These are phyloP conservation scores for Platyura marginata DNA, from an alignment of 1,140 invertebrate genomes.

Conservation along the genomic window DNA sequence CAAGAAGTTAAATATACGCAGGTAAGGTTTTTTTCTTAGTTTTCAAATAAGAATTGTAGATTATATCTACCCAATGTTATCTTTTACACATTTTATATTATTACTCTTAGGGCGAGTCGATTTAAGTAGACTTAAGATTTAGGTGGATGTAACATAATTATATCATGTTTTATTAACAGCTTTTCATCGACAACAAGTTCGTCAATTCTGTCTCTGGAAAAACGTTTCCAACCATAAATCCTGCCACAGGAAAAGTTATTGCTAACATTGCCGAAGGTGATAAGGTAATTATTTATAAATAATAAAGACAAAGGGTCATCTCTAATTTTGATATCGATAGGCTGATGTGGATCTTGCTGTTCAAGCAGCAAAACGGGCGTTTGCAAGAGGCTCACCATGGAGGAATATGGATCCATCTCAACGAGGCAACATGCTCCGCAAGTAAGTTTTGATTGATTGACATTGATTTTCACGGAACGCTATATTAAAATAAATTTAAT, in stretches of 20 bases:
- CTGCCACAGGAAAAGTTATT: slow-evolving; percentile 35
- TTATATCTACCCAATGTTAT: background rate
- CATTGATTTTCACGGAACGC: too few relatives aligned
- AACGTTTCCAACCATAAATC: slow-evolving; percentile 29
- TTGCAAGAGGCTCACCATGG: slow-evolving; percentile 36
- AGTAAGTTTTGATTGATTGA: too few relatives aligned
- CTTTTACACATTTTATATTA: background rate
- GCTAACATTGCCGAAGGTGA: slow-evolving; percentile 33
- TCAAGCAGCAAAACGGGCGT: slow-evolving; percentile 34
- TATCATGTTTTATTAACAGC: slow-evolving; percentile 28
- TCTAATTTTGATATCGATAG: background rate
- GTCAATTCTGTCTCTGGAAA: slow-evolving; percentile 28
- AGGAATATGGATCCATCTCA: slow-evolving; percentile 39
- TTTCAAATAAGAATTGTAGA: background rate
- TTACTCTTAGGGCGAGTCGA: too few relatives aligned
- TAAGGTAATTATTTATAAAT: too few relatives aligned
- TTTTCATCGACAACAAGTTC: slow-evolving; percentile 45
- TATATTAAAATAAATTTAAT: too few relatives aligned
- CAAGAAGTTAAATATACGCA: slow-evolving; percentile 19
- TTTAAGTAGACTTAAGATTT: background rate
- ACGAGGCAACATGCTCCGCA: slow-evolving; percentile 21
- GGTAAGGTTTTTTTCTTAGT: slow-evolving; percentile 8
- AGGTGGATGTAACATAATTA: background rate
- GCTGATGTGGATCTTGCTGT: slow-evolving; percentile 33
- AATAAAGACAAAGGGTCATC: too few relatives aligned